These are phyloP conservation scores for Adela reaumurella DNA, from an alignment of 2,888 invertebrate genomes.

Conservation along the genomic window DNA sequence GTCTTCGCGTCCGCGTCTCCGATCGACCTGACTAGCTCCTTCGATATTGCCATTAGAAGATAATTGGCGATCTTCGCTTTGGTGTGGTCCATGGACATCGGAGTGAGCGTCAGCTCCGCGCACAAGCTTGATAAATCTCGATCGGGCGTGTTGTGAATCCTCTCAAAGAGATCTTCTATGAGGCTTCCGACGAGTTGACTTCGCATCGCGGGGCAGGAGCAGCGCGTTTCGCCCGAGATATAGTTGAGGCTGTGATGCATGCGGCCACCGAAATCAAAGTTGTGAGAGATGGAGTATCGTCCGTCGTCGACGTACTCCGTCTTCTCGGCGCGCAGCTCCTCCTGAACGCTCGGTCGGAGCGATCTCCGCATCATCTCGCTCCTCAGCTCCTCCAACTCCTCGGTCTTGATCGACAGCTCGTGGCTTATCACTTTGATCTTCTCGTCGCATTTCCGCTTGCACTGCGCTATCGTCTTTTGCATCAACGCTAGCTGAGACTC, in stretches of 20 bases:
- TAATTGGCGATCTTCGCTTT: slow-evolving; percentile 52
- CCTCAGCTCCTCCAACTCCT: slow-evolving; percentile 45
- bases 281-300: slow-evolving; percentile 45
- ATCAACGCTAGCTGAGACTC: slow-evolving; percentile 56
- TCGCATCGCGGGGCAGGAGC: slow-evolving; percentile 44
- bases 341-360: slow-evolving; percentile 34
- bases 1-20: slow-evolving; percentile 51
- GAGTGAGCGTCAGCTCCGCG: slow-evolving; percentile 30
- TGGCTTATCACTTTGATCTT: slow-evolving; percentile 55
- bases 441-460: slow-evolving; percentile 51
- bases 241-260: slow-evolving; percentile 52
- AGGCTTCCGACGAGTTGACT: slow-evolving; percentile 46
- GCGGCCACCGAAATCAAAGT: slow-evolving; percentile 33
- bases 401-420: slow-evolving; percentile 54
- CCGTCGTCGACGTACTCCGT: slow-evolving; percentile 48
- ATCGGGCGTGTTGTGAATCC: slow-evolving; percentile 39
- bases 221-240: slow-evolving; percentile 36
- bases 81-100: slow-evolving; percentile 35
- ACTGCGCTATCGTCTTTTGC: slow-evolving; percentile 51
- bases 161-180: slow-evolving; percentile 45
- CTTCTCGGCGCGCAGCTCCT: slow-evolving; percentile 42
- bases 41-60: slow-evolving; percentile 50
- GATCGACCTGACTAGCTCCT: slow-evolving; percentile 48
- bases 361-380: slow-evolving; percentile 43
- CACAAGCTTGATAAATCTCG: slow-evolving; percentile 40